Percentiles rank a stretch among this genome's conserved stretches.
Conservation (phyloP, 2,797 vertebrate species). For the Helostoma temminkii region DNA sequence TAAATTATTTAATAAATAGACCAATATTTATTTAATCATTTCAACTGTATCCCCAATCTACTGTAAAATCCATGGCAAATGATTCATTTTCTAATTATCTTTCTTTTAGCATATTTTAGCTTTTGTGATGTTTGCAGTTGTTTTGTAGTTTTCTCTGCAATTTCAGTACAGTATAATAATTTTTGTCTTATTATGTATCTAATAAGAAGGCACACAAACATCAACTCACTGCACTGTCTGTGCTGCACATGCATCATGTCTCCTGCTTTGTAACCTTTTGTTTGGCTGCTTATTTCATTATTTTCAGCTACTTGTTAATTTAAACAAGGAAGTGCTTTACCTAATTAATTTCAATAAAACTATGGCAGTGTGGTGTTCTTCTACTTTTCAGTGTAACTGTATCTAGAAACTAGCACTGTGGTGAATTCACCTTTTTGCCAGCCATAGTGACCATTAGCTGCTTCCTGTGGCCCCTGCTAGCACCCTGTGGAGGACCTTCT, state of each 20-base stretch:
- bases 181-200: too few species aligned
- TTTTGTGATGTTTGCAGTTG: neutral
- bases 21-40: too few species aligned
- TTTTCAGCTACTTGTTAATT: conserved; percentile 6
- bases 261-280: neutral
- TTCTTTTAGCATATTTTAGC: neutral
- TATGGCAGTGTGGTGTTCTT: neutral
- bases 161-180: too few species aligned
- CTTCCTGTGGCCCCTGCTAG: conserved; percentile 88
- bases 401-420: neutral
- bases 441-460: conserved; percentile 93
- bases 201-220: too few species aligned
- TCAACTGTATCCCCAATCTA: too few species aligned
- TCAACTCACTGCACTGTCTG: too few species aligned
- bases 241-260: neutral
- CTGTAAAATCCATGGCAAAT: neutral
- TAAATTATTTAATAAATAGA: too few species aligned
- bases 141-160: neutral
- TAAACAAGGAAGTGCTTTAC: neutral
- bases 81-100: neutral
- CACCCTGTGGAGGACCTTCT: conserved; percentile 73
- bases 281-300: neutral
- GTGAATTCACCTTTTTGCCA: conserved; percentile 84
- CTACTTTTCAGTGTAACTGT: neutral
- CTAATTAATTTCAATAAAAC: conserved; percentile 1